phyloP scores from a whole-genome alignment of 2,888 invertebrate genomes.

The Aphidius colemani region DNA sequence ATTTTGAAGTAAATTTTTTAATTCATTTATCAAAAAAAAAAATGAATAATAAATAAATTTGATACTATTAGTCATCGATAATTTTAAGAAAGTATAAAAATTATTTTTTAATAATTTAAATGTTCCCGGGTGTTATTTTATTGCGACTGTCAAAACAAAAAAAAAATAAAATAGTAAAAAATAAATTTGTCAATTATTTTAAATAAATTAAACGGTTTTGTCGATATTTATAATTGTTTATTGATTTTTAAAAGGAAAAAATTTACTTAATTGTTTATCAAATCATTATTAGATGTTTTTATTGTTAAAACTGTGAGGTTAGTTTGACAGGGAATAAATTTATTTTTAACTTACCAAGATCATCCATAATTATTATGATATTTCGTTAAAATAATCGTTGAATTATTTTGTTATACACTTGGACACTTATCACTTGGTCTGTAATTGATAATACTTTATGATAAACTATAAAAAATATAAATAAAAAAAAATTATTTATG shows the following conservation, averaged over 20 bases:
- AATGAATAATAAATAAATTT: background rate
- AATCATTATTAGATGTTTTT: too few relatives aligned
- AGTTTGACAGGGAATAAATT: background rate
- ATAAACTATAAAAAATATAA: background rate
- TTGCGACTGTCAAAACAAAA: background rate
- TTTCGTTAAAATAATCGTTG: background rate
- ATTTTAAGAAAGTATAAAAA: too few relatives aligned
- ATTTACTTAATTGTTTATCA: background rate
- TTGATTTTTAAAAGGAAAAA: constrained; percentile 16
- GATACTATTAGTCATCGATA: background rate
- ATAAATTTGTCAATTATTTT: background rate
- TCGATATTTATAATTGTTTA: background rate
- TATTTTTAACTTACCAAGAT: constrained; percentile 22
- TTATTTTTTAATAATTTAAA: background rate
- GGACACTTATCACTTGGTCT: constrained; percentile 16
- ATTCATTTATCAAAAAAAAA: background rate
- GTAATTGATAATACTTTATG: background rate
- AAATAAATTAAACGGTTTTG: background rate
- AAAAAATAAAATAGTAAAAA: background rate
- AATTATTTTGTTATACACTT: background rate
- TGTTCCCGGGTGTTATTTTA: background rate
- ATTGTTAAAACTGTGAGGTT: too few relatives aligned
- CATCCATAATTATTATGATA: constrained; percentile 20
- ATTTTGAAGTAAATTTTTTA: too few relatives aligned
- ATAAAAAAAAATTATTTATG: constrained; percentile 11